Evolutionary conservation across 64 coral and sea anemone genomes (phyloP), one percentile per base, ranked within the genome.

Genomic region (Catalaphyllia jardinei): DNA sequence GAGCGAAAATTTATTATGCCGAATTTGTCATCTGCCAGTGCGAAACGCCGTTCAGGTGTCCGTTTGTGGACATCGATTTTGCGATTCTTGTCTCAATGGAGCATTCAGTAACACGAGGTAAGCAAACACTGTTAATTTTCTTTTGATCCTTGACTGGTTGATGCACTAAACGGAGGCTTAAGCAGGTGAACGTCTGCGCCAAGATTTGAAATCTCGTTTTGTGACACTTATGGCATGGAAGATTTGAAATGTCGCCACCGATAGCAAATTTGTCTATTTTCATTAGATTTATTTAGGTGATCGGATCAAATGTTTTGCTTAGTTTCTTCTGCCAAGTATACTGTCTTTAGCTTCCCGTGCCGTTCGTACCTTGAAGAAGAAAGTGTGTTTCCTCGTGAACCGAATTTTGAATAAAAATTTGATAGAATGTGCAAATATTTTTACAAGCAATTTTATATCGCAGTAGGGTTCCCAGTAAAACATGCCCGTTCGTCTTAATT

Each of bases 11-110:
- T 85, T 97, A 57, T 89, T 97, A 13, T 97, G 95, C 42, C 87
- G 95, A 49, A 97, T 97, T 60, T 97, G 95, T 57, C 95, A 97
- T 88, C 85, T 97, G 17, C 95, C 95, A 29, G 91, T 94, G 76
- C 88, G 95, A 51, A 93, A 93, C 87, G 91, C 95, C 0, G 95
- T 97, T 28, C 95, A 97, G 77, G 90, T 97, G 10, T 97, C 95
- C 19, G 92, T 97, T 50, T 97, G 95, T 93, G 95, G 95, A 38
- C 95, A 97, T 74, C 76, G 95, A 28, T 97, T 97, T 30, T 97
- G 95, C 62, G 95, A 97, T 87, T 93, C 95, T 75, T 97, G 95
- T 86, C 87, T 97, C 50, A 97, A 97, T 76, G 82, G 83, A 60
- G 82, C 95, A 25, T 88, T 97, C 24, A 91, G 88, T 50, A 89